Conservation (phyloP, 2,888 invertebrate species). For the Dilophus febrilis region DNA sequence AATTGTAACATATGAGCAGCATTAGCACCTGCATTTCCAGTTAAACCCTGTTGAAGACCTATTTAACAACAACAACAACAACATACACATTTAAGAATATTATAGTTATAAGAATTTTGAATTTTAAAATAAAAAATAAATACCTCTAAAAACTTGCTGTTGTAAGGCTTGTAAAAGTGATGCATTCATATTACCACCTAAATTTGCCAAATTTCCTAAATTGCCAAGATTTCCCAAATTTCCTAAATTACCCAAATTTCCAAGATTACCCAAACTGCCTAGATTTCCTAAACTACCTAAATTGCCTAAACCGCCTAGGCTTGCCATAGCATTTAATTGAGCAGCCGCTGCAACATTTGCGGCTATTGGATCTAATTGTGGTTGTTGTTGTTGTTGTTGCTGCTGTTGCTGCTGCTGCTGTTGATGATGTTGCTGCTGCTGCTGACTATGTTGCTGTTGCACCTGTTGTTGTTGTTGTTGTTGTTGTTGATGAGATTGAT, state of each 20-base stretch:
- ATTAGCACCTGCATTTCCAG: conserved; percentile 23
- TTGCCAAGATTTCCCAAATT: conserved; percentile 10
- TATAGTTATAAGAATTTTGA: not conserved
- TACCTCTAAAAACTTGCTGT: conserved; percentile 68
- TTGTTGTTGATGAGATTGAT: conserved; percentile 1
- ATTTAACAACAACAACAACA: too few relatives aligned
- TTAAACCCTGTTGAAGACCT: conserved; percentile 13
- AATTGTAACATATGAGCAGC: conserved; percentile 83
- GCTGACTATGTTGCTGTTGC: conserved; percentile 1
- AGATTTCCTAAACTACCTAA: conserved; percentile 19
- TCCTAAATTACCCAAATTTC: conserved; percentile 14
- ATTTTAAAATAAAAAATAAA: conserved; percentile 9
- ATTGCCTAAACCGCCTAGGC: conserved; percentile 15
- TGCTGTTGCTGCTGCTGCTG: conserved; percentile 30
- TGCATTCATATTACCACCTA: conserved; percentile 23
- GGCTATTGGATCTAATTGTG: not conserved
- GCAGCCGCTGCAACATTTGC: conserved; percentile 34
- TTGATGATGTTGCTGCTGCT: conserved; percentile 11
- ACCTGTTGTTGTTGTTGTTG: conserved; percentile 2
- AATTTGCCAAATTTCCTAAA: conserved; percentile 19
- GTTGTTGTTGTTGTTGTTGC: conserved; percentile 3
- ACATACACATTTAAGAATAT: not conserved
- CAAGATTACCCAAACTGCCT: conserved; percentile 21
- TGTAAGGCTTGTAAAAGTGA: conserved; percentile 40
- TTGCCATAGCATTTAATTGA: conserved; percentile 24